These are phyloP conservation scores for Pegoplata infirma DNA, from an alignment of 2,888 invertebrate genomes.

Conservation along the genomic window DNA sequence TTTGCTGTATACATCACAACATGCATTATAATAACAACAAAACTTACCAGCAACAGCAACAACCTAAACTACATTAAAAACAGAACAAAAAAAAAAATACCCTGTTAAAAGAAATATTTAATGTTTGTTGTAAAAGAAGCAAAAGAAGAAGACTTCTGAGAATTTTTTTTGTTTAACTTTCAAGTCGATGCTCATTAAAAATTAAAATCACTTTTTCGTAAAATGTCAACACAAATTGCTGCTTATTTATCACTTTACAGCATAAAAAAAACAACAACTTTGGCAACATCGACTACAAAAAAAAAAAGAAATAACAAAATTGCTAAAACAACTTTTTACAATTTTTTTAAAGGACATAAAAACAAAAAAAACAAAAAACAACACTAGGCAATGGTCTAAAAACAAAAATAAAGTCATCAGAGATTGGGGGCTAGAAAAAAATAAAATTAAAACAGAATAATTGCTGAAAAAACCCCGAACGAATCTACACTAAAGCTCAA, in stretches of 20 bases:
- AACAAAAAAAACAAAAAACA: slow-evolving; percentile 1
- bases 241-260: slow-evolving; percentile 67
- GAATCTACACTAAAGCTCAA: slow-evolving; percentile 5
- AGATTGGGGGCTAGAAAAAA: neutral
- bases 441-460: neutral
- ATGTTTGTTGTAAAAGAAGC: neutral
- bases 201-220: slow-evolving; percentile 71
- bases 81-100: too few relatives aligned
- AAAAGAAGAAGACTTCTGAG: slow-evolving; percentile 36
- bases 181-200: slow-evolving; percentile 70
- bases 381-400: neutral
- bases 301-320: slow-evolving; percentile 11
- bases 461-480: neutral
- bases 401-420: neutral
- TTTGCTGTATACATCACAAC: neutral
- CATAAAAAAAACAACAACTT: slow-evolving; percentile 64
- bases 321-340: neutral
- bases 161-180: slow-evolving; percentile 45
- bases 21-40: slow-evolving; percentile 1
- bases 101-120: too few relatives aligned
- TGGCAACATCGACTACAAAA: slow-evolving; percentile 4
- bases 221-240: slow-evolving; percentile 74
- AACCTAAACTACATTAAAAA: neutral
- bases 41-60: neutral
- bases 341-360: neutral